These are phyloP conservation scores for Drosophila repletoides DNA, from an alignment of 1,140 invertebrate genomes.

Conservation along the genomic window DNA sequence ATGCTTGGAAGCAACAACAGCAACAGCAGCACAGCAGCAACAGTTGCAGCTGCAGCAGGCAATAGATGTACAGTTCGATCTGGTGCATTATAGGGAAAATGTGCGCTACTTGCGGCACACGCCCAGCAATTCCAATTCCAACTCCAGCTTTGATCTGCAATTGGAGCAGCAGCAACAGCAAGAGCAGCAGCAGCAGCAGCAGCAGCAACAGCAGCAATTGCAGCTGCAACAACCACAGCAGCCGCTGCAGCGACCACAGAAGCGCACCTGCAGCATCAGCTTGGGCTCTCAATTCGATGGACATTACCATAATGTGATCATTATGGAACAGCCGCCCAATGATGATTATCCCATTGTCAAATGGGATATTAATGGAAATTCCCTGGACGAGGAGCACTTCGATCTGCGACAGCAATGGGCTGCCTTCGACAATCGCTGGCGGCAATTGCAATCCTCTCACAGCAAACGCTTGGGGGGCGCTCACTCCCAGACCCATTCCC, in stretches of 20 bases:
- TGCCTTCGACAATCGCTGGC: slow-evolving; percentile 47
- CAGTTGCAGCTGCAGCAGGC: slow-evolving; percentile 24
- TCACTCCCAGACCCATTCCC: slow-evolving; percentile 51
- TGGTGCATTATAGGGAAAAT: slow-evolving; percentile 67
- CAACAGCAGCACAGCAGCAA: slow-evolving; percentile 5
- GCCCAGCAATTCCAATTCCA: slow-evolving; percentile 73
- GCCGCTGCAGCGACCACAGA: background rate
- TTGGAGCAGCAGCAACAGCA: slow-evolving; percentile 21
- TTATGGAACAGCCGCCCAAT: slow-evolving; percentile 64
- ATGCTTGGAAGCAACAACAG: slow-evolving; percentile 21
- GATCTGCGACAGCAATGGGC: slow-evolving; percentile 43
- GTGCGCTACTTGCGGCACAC: slow-evolving; percentile 75
- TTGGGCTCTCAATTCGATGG: slow-evolving; percentile 70
- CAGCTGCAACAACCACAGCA: slow-evolving; percentile 2
- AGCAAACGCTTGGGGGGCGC: slow-evolving; percentile 22
- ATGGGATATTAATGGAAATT: slow-evolving; percentile 81
- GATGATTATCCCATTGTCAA: slow-evolving; percentile 69
- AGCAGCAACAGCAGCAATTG: slow-evolving; percentile 8
- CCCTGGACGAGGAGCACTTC: slow-evolving; percentile 65
- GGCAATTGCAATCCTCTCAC: slow-evolving; percentile 25
- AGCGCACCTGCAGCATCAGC: slow-evolving; percentile 54
- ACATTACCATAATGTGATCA: slow-evolving; percentile 65
- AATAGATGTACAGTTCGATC: slow-evolving; percentile 56
- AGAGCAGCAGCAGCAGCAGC: slow-evolving; percentile 9
- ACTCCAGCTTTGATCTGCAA: slow-evolving; percentile 61